Conservation (phyloP, 2,797 vertebrate genomes). For the Taeniopygia guttata region DNA sequence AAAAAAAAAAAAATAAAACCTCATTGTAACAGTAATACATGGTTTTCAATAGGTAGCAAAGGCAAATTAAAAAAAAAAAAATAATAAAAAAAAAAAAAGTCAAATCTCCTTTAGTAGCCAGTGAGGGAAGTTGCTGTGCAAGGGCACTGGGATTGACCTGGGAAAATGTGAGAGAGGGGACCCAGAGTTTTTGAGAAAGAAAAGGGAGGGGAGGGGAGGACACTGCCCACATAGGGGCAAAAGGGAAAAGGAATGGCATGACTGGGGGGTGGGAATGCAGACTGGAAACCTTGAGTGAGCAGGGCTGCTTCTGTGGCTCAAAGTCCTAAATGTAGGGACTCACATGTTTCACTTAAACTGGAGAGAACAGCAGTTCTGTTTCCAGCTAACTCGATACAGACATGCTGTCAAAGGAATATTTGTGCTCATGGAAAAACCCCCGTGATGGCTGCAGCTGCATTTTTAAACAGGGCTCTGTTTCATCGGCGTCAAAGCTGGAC, state of each 20-base stretch:
- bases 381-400: neutral
- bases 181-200: neutral
- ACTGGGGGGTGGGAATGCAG: neutral
- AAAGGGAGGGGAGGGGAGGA: neutral
- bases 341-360: neutral
- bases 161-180: neutral
- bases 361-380: conserved; percentile 12
- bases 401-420: conserved; percentile 51
- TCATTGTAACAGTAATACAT: neutral
- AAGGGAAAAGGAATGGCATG: neutral
- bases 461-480: conserved; percentile 50
- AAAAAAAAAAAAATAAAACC: no score
- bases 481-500: rapidly evolving
- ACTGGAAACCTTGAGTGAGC: neutral
- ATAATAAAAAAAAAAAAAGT: no score
- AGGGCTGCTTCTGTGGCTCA: neutral
- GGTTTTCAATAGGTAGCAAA: neutral
- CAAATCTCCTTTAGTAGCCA: neutral
- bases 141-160: neutral
- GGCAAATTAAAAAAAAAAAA: no score
- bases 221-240: rapidly evolving
- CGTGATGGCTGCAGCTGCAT: conserved; percentile 1
- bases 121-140: neutral
- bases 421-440: conserved; percentile 1
- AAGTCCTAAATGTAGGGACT: conserved; percentile 11